Conservation (phyloP, 2,888 invertebrate species). For the Parnassius apollo region DNA sequence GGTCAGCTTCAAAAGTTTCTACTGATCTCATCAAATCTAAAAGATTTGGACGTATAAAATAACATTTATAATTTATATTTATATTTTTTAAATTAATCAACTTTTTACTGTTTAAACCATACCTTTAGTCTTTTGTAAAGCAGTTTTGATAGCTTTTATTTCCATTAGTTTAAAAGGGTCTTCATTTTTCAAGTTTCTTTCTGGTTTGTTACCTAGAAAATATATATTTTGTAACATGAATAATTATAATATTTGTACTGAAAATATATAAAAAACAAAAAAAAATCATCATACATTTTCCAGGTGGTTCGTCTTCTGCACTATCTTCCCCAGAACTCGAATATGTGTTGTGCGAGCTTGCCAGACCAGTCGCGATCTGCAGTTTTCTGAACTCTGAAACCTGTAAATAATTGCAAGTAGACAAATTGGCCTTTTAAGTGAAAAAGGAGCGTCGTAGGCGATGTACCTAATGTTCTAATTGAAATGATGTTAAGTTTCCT, state of each 20-base stretch:
- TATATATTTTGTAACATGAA: neutral
- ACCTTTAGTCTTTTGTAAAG: conserved; percentile 76
- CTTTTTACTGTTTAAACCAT: conserved; percentile 10
- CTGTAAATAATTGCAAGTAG: conserved; percentile 38
- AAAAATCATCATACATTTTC: conserved; percentile 54
- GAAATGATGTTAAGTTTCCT: too few relatives aligned
- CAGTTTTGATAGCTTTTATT: conserved; percentile 74
- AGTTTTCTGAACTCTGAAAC: conserved; percentile 75
- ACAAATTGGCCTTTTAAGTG: too few relatives aligned
- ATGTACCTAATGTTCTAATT: too few relatives aligned
- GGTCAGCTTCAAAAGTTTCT: conserved; percentile 67
- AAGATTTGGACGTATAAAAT: conserved; percentile 24
- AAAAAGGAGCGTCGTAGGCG: too few relatives aligned
- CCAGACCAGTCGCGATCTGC: conserved; percentile 63
- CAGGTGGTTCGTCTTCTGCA: conserved; percentile 61
- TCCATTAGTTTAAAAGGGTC: conserved; percentile 76
- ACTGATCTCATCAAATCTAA: conserved; percentile 75
- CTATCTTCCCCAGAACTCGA: conserved; percentile 74
- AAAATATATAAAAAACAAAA: conserved; percentile 1
- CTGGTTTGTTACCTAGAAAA: conserved; percentile 58
- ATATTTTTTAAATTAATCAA: conserved; percentile 11
- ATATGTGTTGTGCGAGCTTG: conserved; percentile 63
- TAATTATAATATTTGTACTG: conserved; percentile 1
- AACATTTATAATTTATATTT: too few relatives aligned
- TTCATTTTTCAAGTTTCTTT: conserved; percentile 67